These are phyloP conservation scores for Hypomecis punctinalis DNA, from an alignment of 2,888 invertebrate genomes.

Conservation along the genomic window DNA sequence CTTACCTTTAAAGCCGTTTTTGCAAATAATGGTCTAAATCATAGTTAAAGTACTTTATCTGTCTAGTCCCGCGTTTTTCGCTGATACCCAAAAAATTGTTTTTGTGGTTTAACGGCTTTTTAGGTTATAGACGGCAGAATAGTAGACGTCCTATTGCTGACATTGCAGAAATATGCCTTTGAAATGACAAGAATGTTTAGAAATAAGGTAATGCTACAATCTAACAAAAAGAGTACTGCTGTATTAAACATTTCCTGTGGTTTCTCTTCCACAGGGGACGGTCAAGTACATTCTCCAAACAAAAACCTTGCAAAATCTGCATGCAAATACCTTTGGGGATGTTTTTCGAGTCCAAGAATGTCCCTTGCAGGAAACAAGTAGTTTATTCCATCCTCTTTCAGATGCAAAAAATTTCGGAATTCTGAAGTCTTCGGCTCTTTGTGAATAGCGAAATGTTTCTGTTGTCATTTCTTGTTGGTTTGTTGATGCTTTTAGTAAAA, in stretches of 20 bases:
- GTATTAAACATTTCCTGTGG: background rate
- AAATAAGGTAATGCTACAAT: background rate
- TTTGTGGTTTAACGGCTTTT: no score
- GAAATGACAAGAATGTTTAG: no score
- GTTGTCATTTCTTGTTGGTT: constrained; percentile 51
- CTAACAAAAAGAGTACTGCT: background rate
- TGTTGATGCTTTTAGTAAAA: constrained; percentile 32
- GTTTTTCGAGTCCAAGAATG: constrained; percentile 54
- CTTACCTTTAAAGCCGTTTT: no score
- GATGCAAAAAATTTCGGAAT: constrained; percentile 72
- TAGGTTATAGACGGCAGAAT: no score
- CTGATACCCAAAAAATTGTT: no score
- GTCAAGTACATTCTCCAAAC: constrained; percentile 38
- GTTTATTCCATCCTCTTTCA: constrained; percentile 63
- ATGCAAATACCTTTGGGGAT: constrained; percentile 62
- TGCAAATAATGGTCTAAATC: no score
- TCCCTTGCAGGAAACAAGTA: constrained; percentile 56
- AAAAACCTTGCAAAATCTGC: constrained; percentile 55
- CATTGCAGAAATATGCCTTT: no score
- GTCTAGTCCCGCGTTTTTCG: no score
- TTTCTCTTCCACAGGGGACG: constrained; percentile 17
- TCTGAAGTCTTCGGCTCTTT: constrained; percentile 59
- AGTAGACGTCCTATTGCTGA: no score
- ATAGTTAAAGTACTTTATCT: no score
- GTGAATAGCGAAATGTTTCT: constrained; percentile 66